A percentile compares a stretch with the other conserved stretches of the same genome.
phyloP scores from a whole-genome alignment of 2,113 vertebrate species.

The Eulemur macaco region DNA sequence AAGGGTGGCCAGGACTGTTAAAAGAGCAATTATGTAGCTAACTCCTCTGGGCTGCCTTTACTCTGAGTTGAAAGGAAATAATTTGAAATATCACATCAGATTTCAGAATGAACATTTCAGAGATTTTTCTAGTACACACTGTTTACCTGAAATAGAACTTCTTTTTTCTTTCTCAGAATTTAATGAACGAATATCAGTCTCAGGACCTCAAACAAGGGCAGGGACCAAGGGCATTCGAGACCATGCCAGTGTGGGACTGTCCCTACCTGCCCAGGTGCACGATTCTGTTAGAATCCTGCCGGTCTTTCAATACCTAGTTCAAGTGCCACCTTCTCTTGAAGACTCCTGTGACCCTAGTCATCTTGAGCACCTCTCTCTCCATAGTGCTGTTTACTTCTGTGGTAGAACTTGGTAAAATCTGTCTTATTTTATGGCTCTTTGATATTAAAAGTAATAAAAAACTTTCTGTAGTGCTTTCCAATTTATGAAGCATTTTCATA shows the following conservation, averaged over 20 bases:
- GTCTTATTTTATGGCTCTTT: background rate
- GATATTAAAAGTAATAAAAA: conserved; percentile 17
- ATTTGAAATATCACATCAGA: conserved; percentile 59
- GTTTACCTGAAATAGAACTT: background rate
- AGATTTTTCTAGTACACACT: background rate
- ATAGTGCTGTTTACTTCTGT: background rate
- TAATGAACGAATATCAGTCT: background rate
- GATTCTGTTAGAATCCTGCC: background rate
- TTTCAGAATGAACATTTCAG: conserved; percentile 58
- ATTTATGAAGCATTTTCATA: background rate
- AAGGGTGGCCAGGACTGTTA: conserved; percentile 62
- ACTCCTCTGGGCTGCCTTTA: conserved; percentile 64
- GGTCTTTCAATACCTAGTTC: background rate
- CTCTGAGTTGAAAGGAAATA: conserved; percentile 63
- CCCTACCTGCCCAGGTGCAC: background rate
- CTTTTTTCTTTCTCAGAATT: background rate
- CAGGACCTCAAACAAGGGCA: background rate
- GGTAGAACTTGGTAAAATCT: background rate
- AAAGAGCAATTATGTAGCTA: conserved; percentile 68
- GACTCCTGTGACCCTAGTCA: background rate
- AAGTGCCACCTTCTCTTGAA: background rate
- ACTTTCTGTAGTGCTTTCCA: background rate
- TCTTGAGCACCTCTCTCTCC: background rate
- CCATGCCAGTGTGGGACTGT: rapidly evolving
- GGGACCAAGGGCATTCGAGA: background rate